Evolutionary conservation across 2,888 invertebrate genomes (phyloP), one percentile per base, ranked within the genome.

Genomic region (Idaea dimidiata): DNA sequence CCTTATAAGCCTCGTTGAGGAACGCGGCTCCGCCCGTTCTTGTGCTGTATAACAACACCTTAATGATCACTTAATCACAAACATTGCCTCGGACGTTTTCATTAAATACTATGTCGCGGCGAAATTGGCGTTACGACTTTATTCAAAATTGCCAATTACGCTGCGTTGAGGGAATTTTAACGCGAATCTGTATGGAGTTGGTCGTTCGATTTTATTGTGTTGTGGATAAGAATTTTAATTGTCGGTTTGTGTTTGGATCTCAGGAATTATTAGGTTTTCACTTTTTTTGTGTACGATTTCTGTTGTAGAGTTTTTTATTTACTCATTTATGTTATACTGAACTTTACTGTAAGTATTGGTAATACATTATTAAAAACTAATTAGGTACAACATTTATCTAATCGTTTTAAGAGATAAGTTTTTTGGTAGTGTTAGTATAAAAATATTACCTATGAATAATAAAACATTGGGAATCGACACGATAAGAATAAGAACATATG

Each of bases 61-160:
- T 86, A 85, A 87, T 82, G 84, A 86, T 80, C 82, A 75, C 84
- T 86, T 85, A 84, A 87, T 88, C 83, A 85, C 79, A 63, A 69
- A 43, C 71, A 59, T 66, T 69, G 73, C 71, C 74, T 69, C 70
- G 69, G 80, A 82, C 75, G 77, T 77, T 81, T 82, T 79, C 79
- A 82, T 82, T 79, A 79, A 77, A 75, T 70, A 68, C 70, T 65
- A 66, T 69, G 75, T 72, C 64, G 71, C 65, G 58, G 69, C 70
- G 62, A 77, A 76, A 73, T 73, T 76, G 71, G 67, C 69, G 75
- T 75, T 77, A 68, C 68, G 74, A 71, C 71, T 72, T 77, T 73
- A 72, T 72, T 69, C 67, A 64, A 76, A 78, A 77, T 77, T 72
- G 70, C 72, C 76, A 74, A 74, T 77, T 73, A 76, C 43, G 33